Evolutionary conservation across 1,140 invertebrate genomes (phyloP), one percentile per base, ranked within the genome.

Genomic region (Whitmania pigra): DNA sequence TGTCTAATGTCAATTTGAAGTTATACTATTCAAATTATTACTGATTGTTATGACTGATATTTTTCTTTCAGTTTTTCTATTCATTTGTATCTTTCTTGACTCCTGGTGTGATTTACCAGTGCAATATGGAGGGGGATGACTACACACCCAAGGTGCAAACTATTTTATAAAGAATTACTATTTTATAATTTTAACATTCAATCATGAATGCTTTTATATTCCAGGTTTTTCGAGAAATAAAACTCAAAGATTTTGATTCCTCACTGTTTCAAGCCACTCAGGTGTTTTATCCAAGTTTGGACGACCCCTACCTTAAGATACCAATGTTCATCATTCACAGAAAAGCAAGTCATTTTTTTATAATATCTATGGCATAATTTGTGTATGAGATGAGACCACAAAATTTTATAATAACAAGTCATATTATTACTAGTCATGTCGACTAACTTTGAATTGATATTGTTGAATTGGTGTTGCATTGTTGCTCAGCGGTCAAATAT

Each of bases 301-400:
- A 99, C 85, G 68, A 71, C 31, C n/a, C 71, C 76, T 92, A 91
- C 71, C 96, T 93, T 0, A 89, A 90, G 72, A 79, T 99, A 75
- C 96, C 96, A 5, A 98, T 99, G 95, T 99, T 97, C 82, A 89
- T 99, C 75, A 87, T 97, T 40, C 88, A 88, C 75, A 89, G 87
- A 78, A 91, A 91, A 83, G 89, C 89, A 82, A 54, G 40, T 69
- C 25, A 13, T 74, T 4, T 31, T 67, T 29, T 11, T 53, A 22
- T n/a, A 11, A 3, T 36, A 31, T 36, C 2, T 3, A 6, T 36
- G 31, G 31, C 31, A 2, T 36, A 36, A 36, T 6, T 2, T 36
- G 6, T 6, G 6, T 3, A 36, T 36, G 31, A 6, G 6, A 36
- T 36, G 6, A 36, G 31, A 36, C 31, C 31, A 36, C 31, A 36